Conservation (phyloP, 2,888 invertebrate genomes). For the Ypsolopha sequella region DNA sequence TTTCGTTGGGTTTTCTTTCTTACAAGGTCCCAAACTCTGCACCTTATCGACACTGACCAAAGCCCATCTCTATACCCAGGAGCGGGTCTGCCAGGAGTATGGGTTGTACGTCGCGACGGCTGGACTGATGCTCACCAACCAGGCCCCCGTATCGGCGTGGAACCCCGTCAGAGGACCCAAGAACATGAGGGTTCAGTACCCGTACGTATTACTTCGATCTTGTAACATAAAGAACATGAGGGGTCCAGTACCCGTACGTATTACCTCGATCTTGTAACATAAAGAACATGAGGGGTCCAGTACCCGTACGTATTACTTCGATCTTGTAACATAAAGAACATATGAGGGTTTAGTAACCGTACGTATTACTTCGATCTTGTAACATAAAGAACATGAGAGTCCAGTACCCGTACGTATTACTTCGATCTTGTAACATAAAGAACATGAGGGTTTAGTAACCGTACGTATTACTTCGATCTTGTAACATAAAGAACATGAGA, state of each 20-base stretch:
- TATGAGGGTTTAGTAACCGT: not conserved
- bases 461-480: too few species aligned
- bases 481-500: too few species aligned
- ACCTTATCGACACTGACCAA: not conserved
- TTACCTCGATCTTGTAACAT: too few species aligned
- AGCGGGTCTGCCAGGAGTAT: conserved; percentile 62
- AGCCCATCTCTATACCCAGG: conserved; percentile 25
- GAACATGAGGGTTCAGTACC: conserved; percentile 51
- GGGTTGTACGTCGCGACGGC: conserved; percentile 75
- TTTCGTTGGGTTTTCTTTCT: conserved; percentile 9
- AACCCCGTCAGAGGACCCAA: conserved; percentile 76
- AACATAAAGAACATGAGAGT: too few species aligned
- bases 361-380: too few species aligned
- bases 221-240: too few species aligned
- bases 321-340: too few species aligned
- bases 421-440: too few species aligned
- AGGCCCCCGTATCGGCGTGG: conserved; percentile 78
- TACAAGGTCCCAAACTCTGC: conserved; percentile 2
- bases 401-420: too few species aligned
- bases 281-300: conserved; percentile 50
- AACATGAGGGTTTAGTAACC: too few species aligned
- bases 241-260: too few species aligned
- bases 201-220: conserved; percentile 33
- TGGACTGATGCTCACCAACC: conserved; percentile 80
- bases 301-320: conserved; percentile 44